These are phyloP conservation scores for Oophaga pumilio DNA, from an alignment of 2,113 vertebrate genomes.

Conservation along the genomic window DNA sequence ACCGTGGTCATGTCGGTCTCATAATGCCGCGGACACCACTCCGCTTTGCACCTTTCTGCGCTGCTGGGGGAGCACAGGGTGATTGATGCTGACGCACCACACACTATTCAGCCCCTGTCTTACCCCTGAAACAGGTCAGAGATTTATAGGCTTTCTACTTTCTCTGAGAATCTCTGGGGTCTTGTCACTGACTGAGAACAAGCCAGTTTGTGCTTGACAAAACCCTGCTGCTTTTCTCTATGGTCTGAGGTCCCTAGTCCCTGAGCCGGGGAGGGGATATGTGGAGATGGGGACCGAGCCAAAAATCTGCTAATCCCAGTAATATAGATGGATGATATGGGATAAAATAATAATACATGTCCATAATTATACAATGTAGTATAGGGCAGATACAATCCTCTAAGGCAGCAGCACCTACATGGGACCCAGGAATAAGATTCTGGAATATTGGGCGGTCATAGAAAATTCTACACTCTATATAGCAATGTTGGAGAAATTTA, in stretches of 20 bases:
- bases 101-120: conserved; percentile 7
- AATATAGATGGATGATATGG: background rate
- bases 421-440: too few species aligned
- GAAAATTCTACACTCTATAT: too few species aligned
- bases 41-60: background rate
- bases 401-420: too few species aligned
- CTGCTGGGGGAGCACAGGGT: background rate
- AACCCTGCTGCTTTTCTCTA: conserved; percentile 2
- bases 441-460: too few species aligned
- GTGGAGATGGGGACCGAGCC: background rate
- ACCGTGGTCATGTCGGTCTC: background rate
- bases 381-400: too few species aligned
- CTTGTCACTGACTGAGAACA: conserved; percentile 27
- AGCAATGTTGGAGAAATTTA: too few species aligned
- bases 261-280: background rate
- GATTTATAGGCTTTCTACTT: conserved; percentile 17
- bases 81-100: conserved; percentile 19
- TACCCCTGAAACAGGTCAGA: conserved; percentile 25
- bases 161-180: background rate
- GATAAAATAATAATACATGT: background rate
- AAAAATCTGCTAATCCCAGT: background rate
- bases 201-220: background rate
- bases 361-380: too few species aligned
- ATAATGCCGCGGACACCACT: background rate
- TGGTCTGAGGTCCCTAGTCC: background rate